Conservation (phyloP, 2,797 vertebrate species). For the Poecile montanus region DNA sequence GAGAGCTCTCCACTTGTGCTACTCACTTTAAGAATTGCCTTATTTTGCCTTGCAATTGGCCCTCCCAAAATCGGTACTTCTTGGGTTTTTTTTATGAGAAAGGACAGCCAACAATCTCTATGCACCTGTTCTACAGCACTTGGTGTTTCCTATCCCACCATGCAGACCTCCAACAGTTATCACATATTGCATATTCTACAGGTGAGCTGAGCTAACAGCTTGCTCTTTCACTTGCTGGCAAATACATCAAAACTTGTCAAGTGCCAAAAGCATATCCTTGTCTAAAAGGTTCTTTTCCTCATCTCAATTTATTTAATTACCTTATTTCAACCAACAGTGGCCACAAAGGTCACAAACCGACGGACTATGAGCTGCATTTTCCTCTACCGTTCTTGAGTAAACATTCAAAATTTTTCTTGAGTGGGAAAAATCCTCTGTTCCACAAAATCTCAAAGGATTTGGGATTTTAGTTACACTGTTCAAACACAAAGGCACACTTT, state of each 20-base stretch:
- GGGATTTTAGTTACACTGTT: not conserved
- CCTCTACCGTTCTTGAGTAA: not conserved
- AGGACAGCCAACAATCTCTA: not conserved
- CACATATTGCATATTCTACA: not conserved
- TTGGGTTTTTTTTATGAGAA: not conserved
- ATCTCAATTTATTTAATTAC: not conserved
- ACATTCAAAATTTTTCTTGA: not conserved
- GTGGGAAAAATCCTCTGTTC: not conserved
- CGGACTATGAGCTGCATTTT: not conserved
- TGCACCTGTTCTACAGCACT: not conserved
- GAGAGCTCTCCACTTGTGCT: not conserved
- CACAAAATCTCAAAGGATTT: not conserved
- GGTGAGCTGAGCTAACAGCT: not conserved
- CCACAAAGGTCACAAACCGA: not conserved
- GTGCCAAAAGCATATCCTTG: not conserved
- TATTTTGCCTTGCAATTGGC: not conserved
- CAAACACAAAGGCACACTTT: not conserved
- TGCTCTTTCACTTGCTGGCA: not conserved
- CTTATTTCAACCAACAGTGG: not conserved
- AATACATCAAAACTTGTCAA: not conserved
- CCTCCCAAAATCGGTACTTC: not conserved
- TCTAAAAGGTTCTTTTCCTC: not conserved
- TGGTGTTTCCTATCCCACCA: not conserved
- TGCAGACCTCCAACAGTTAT: not conserved
- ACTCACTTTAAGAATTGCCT: not conserved